phyloP scores from a whole-genome alignment of 2,888 invertebrate species.

The Drosophila demipolita region DNA sequence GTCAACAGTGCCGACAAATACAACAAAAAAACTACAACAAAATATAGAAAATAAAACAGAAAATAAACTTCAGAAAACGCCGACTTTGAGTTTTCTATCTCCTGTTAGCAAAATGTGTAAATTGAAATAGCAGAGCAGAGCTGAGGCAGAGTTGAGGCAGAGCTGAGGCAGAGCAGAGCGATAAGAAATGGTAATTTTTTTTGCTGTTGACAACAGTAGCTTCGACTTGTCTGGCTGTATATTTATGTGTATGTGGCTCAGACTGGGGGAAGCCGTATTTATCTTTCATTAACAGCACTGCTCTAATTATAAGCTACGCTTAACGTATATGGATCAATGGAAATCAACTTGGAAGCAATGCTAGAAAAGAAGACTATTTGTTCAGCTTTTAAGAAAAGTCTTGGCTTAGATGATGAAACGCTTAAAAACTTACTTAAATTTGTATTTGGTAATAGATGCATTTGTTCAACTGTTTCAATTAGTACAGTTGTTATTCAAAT shows the following conservation, averaged over 20 bases:
- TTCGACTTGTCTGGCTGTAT: not conserved
- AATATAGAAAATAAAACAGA: not conserved
- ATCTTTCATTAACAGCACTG: conserved; percentile 59
- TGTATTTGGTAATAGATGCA: not conserved
- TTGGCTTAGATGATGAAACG: not conserved
- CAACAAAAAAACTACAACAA: not conserved
- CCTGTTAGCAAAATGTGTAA: conserved; percentile 55
- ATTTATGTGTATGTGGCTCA: conserved; percentile 9
- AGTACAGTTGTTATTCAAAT: conserved; percentile 23
- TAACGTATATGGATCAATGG: conserved; percentile 23
- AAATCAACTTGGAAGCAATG: not conserved
- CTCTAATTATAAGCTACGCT: conserved; percentile 22
- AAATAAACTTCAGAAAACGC: conserved; percentile 59
- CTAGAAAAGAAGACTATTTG: not conserved
- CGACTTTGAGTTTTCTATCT: conserved; percentile 37
- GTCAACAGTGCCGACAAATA: conserved; percentile 31
- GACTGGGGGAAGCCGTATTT: conserved; percentile 33
- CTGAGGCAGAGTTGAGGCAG: no score
- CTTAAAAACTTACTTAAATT: not conserved
- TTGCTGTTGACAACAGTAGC: conserved; percentile 17
- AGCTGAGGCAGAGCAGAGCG: conserved; percentile 3
- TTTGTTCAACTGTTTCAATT: conserved; percentile 1
- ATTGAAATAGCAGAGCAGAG: conserved; percentile 51
- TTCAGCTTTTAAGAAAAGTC: not conserved
- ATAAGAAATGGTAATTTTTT: conserved; percentile 68